Base-by-base conservation (phyloP, 2,888 invertebrate genomes). In the Oeneis ivallda region DNA sequence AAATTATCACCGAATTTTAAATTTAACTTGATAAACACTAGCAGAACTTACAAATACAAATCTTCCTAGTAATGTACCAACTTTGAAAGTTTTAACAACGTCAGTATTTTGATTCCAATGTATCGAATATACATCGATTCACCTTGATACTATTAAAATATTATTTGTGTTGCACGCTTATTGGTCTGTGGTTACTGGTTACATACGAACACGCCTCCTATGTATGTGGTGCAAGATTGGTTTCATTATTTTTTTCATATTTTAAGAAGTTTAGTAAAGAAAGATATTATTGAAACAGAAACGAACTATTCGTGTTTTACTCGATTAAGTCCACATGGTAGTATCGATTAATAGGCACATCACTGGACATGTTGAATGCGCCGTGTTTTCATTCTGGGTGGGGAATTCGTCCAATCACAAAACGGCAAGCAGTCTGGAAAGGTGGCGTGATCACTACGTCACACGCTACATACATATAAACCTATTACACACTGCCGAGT, bases 361-460 rank as follows among this genome's bases (percentile, higher is more conserved):
- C 74, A 71, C 71, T 73, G 64, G 45, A 72, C 71, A 64, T 73
- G 71, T 73, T 74, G 72, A 71, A 72, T 71, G 84, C 84, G 79
- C 80, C 79, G 75, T 80, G 82, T 79, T 83, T 82, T 82, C 77
- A 77, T 79, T 76, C 71, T 77, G 82, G 83, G 80, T 78, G 83
- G 82, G 83, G 79, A 75, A 69, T 72, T 80, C 72, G 64, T 74
- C 91, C 91, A 91, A 91, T 91, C 78, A 81, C 76, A 81, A 68
- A 49, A 54, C 79, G 72, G 78, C 68, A 81, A 81, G 72, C 72
- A 76, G 77, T 77, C 82, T 82, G 79, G 81, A 85, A 86, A 89
- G 84, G 91, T 91, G 91, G 91, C 91, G 91, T 91, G 91, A 91
- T 91, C 87, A 58, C 87, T 83, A 88, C 89, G 89, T 88, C 89